Evolutionary conservation across 2,888 invertebrate genomes (phyloP).

Genomic region (Pachymerium ferrugineum): DNA sequence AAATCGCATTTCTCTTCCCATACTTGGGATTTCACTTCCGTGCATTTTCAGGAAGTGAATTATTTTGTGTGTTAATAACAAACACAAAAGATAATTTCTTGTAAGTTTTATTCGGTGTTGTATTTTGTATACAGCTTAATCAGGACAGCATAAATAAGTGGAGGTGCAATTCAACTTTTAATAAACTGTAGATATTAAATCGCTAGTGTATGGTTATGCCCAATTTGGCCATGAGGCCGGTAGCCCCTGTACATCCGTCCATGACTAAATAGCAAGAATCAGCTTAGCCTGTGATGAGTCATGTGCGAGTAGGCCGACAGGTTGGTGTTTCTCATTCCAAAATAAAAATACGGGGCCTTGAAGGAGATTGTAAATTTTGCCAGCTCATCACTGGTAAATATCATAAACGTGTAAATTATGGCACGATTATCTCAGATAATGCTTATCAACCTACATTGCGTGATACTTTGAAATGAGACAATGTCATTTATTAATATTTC

Average conservation of each 20-base stretch:
- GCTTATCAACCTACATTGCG: neutral
- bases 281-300: slow-evolving; percentile 14
- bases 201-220: neutral
- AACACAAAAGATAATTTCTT: slow-evolving; percentile 6
- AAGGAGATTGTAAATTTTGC: neutral
- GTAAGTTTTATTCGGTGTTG: neutral
- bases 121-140: too few species aligned
- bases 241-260: slow-evolving; percentile 6
- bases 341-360: neutral
- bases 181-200: too few species aligned
- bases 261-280: neutral
- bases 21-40: slow-evolving; percentile 19
- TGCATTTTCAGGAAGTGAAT: slow-evolving; percentile 19
- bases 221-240: slow-evolving; percentile 20
- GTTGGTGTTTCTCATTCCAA: slow-evolving; percentile 16
- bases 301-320: slow-evolving; percentile 13
- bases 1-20: neutral
- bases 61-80: neutral
- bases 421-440: neutral
- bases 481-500: neutral
- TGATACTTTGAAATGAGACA: neutral
- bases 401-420: too few species aligned
- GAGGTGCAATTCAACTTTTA: neutral
- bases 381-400: slow-evolving; percentile 19
- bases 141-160: neutral